Conservation (phyloP, 2,888 invertebrate species). For the Diarsia mendica region DNA sequence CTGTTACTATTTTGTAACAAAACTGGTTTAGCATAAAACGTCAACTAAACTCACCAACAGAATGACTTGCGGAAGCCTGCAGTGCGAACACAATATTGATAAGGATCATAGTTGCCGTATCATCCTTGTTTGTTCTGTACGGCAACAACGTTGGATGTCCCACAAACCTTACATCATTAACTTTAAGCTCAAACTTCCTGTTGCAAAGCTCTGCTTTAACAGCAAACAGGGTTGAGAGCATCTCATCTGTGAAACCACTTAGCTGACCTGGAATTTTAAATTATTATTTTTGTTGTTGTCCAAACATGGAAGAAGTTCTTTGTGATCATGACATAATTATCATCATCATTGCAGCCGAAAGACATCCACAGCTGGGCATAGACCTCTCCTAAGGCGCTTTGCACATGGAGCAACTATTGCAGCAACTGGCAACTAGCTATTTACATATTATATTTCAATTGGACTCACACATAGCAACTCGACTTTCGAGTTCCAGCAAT, state of each 20-base stretch:
- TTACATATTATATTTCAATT: no score
- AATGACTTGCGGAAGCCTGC: slow-evolving; percentile 97
- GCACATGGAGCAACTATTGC: no score
- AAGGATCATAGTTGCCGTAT: slow-evolving; percentile 93
- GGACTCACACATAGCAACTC: no score
- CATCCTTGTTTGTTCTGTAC: slow-evolving; percentile 92
- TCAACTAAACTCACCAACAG: slow-evolving; percentile 91
- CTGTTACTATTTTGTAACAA: no score
- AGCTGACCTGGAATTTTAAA: slow-evolving; percentile 87
- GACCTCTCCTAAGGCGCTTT: no score
- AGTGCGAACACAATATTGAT: slow-evolving; percentile 97
- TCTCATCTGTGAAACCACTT: slow-evolving; percentile 95
- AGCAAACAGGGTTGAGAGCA: slow-evolving; percentile 96
- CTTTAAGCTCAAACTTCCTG: slow-evolving; percentile 97
- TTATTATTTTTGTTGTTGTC: not conserved
- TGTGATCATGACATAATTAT: no score
- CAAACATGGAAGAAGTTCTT: no score
- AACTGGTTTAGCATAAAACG: not conserved
- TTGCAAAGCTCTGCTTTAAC: slow-evolving; percentile 97
- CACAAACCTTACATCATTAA: slow-evolving; percentile 98
- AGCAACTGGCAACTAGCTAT: no score
- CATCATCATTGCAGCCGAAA: no score
- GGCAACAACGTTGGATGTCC: slow-evolving; percentile 97
- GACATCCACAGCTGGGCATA: no score
- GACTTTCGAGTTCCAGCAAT: no score